phyloP scores from a whole-genome alignment of 2,888 invertebrate genomes.

The Antheraea yamamai region DNA sequence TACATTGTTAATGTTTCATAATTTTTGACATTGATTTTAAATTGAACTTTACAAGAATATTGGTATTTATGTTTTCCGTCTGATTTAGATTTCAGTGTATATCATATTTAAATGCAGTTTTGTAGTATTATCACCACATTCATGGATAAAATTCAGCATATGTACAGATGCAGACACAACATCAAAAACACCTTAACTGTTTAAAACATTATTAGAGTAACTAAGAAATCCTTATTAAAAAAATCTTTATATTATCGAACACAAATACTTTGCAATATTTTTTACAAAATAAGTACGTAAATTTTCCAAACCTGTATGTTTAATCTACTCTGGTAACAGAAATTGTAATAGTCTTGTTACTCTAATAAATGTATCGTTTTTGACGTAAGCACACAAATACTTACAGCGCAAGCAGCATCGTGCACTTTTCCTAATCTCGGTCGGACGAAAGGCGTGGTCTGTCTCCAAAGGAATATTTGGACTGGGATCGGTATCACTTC shows the following conservation, averaged over 20 bases:
- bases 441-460: conserved; percentile 97
- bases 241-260: background rate
- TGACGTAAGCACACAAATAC: conserved; percentile 47
- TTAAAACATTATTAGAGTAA: conserved; percentile 2
- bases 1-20: background rate
- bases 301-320: no score
- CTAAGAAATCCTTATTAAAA: background rate
- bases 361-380: conserved; percentile 1
- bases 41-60: background rate
- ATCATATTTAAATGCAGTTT: background rate
- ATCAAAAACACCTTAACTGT: background rate
- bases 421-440: conserved; percentile 97
- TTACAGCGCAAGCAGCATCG: conserved; percentile 98
- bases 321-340: background rate
- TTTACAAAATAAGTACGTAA: no score
- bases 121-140: conserved; percentile 2
- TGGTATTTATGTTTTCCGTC: background rate
- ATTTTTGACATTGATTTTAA: background rate
- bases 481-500: conserved; percentile 95
- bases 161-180: conserved; percentile 10
- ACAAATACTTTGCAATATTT: background rate
- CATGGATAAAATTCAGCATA: background rate
- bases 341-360: background rate
- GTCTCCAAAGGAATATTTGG: conserved; percentile 98
- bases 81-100: background rate